Conservation (phyloP, 2,113 vertebrate genomes). For the Gadus chalcogrammus region DNA sequence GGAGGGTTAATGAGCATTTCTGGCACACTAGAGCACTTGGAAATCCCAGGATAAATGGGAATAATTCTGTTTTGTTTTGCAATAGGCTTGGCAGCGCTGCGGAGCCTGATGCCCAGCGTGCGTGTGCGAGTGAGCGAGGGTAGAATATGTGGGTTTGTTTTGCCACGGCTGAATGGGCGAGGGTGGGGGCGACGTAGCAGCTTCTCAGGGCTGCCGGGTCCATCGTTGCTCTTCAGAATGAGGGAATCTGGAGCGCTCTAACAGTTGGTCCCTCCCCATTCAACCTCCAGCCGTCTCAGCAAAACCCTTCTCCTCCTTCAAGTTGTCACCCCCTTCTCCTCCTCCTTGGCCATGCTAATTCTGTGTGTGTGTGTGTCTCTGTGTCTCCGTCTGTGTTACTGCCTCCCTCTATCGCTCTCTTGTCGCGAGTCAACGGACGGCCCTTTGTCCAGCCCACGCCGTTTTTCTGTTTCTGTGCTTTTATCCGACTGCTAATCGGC, state of each 20-base stretch:
- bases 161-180: conserved; percentile 48
- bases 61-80: conserved; percentile 62
- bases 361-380: no score
- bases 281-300: conserved; percentile 47
- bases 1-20: conserved; percentile 76
- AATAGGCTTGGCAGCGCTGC: conserved; percentile 56
- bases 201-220: conserved; percentile 51
- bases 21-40: conserved; percentile 61
- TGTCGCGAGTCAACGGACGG: conserved; percentile 62
- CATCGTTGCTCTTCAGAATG: conserved; percentile 50
- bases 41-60: conserved; percentile 64
- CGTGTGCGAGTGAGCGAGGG: conserved; percentile 25
- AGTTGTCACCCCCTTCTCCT: no score
- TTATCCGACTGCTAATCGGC: conserved; percentile 73
- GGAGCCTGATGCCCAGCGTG: conserved; percentile 52
- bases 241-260: conserved; percentile 46
- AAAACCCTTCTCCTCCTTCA: conserved; percentile 51
- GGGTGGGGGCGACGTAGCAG: conserved; percentile 42
- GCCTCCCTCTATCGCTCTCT: conserved; percentile 54
- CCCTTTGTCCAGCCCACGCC: conserved; percentile 68
- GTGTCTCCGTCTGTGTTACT: conserved; percentile 5
- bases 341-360: no score
- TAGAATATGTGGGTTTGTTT: conserved; percentile 18
- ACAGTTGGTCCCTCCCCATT: conserved; percentile 49
- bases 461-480: conserved; percentile 65